Conservation (phyloP, 1,140 invertebrate genomes). For the Lysiphlebus fabarum region DNA sequence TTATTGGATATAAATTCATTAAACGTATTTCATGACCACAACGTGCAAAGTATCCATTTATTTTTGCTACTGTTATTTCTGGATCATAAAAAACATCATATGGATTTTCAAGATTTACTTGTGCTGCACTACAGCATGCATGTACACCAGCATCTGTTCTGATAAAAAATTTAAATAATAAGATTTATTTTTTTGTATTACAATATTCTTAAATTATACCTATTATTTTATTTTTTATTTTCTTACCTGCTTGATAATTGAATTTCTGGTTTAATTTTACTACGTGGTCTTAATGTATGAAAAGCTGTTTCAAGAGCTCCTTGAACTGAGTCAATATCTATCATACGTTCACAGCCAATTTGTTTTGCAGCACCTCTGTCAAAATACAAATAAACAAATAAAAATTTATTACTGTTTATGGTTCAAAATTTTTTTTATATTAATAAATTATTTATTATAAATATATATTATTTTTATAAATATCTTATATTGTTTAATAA, state of each 20-base stretch:
- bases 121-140: conserved; percentile 62
- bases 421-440: background rate
- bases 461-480: too few relatives aligned
- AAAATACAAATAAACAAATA: conserved; percentile 25
- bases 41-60: conserved; percentile 62
- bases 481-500: too few relatives aligned
- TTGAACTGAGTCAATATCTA: conserved; percentile 62
- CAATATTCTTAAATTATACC: too few relatives aligned
- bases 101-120: conserved; percentile 60
- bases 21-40: conserved; percentile 54
- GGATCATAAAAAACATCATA: conserved; percentile 54
- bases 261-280: conserved; percentile 38
- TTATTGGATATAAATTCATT: conserved; percentile 57
- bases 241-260: conserved; percentile 67
- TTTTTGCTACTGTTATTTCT: conserved; percentile 40
- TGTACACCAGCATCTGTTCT: conserved; percentile 75
- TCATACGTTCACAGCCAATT: conserved; percentile 32
- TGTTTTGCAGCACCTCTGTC: conserved; percentile 58
- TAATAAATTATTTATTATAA: background rate
- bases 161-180: too few relatives aligned
- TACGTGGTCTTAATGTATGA: conserved; percentile 41
- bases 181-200: too few relatives aligned
- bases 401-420: conserved; percentile 8
- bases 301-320: conserved; percentile 63
- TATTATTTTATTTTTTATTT: too few relatives aligned